A percentile compares a stretch with the other conserved stretches of the same genome.
These are phyloP conservation scores for Brotogeris chrysoptera DNA, from an alignment of 2,797 vertebrate species.

Conservation along the genomic window DNA sequence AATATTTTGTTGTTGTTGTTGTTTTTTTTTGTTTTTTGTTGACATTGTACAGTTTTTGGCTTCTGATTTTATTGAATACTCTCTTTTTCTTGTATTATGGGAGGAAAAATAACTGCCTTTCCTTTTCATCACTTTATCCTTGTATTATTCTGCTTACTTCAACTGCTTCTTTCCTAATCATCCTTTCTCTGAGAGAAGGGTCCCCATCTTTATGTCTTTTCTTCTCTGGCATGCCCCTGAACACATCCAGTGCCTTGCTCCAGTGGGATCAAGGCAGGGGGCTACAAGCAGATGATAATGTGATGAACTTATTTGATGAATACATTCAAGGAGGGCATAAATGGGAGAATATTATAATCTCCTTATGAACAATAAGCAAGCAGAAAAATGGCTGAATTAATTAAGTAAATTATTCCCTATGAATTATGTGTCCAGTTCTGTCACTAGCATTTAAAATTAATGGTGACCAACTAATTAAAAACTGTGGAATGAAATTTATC, in stretches of 20 bases:
- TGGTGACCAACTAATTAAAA: not conserved
- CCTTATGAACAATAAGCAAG: not conserved
- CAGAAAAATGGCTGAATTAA: constrained; percentile 14
- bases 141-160: not conserved
- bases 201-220: not conserved
- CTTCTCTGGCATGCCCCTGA: not conserved
- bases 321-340: not conserved
- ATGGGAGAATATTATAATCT: not conserved
- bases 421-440: not conserved
- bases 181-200: not conserved
- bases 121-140: not conserved
- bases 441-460: not conserved
- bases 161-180: not conserved
- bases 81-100: not conserved
- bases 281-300: not conserved
- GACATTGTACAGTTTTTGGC: not conserved
- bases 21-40: not conserved
- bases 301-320: not conserved
- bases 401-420: not conserved
- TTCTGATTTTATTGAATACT: not conserved
- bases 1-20: not conserved
- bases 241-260: not conserved
- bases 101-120: not conserved
- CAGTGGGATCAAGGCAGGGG: not conserved
- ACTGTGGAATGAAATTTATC: not conserved